Percentiles rank a stretch among this genome's conserved stretches.
Evolutionary conservation across 2,797 vertebrate species (phyloP).

Genomic region (Erethizon dorsatum): DNA sequence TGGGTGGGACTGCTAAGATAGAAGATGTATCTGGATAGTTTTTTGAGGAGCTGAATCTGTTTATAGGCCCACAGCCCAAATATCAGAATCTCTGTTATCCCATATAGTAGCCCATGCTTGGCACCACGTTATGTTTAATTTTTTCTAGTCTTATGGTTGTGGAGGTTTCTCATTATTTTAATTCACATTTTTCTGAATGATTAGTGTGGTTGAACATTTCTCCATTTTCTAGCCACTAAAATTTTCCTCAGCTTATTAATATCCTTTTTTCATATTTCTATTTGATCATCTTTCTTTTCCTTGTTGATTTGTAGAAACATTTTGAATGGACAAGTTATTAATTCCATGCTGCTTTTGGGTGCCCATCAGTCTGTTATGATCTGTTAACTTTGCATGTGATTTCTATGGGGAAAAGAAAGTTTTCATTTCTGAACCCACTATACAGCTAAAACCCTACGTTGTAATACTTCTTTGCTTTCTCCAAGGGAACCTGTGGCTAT

Average conservation of each 20-base stretch:
- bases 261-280: background rate
- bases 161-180: constrained; percentile 30
- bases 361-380: background rate
- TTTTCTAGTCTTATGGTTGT: background rate
- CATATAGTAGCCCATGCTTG: background rate
- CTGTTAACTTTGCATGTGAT: background rate
- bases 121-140: background rate
- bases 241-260: background rate
- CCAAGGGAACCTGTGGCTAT: background rate
- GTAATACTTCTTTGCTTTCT: background rate
- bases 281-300: background rate
- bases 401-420: background rate
- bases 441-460: background rate
- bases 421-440: background rate
- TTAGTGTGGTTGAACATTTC: background rate
- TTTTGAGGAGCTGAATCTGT: background rate
- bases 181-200: background rate
- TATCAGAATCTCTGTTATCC: background rate
- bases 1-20: background rate
- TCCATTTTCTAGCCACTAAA: background rate
- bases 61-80: background rate
- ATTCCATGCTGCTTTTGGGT: background rate
- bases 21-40: background rate
- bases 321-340: background rate
- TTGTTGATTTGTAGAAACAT: constrained; percentile 3